Conservation (phyloP, 2,797 vertebrate species). For the Zenarchopterus dispar region DNA sequence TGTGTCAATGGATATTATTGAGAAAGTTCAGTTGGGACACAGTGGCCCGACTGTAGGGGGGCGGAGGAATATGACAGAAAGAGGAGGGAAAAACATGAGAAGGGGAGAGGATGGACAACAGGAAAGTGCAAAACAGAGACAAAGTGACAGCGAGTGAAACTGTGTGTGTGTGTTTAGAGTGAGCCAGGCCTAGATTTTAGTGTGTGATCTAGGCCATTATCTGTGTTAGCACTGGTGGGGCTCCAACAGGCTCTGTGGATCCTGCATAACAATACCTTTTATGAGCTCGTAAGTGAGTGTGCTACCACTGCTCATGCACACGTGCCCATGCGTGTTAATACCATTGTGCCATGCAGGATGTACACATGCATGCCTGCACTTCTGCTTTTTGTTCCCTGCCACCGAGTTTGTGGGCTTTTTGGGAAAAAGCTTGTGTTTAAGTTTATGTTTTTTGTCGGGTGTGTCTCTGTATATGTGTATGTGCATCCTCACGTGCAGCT, state of each 20-base stretch:
- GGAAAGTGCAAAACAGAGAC: constrained; percentile 56
- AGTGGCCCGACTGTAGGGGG: constrained; percentile 21
- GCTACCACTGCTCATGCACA: constrained; percentile 25
- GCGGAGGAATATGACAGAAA: constrained; percentile 14
- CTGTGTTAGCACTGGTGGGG: constrained; percentile 87
- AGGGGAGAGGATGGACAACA: constrained; percentile 33
- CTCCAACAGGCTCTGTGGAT: constrained; percentile 79
- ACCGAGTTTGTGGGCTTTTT: constrained; percentile 50
- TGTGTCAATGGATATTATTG: constrained; percentile 20
- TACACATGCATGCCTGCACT: constrained; percentile 38
- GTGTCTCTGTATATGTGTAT: constrained; percentile 37
- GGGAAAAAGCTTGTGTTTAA: constrained; percentile 18
- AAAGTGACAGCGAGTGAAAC: constrained; percentile 47
- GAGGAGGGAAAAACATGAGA: constrained; percentile 9
- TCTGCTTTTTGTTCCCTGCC: constrained; percentile 49
- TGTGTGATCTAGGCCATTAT: constrained; percentile 88
- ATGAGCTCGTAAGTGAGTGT: constrained; percentile 48
- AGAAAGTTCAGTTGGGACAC: constrained; percentile 18
- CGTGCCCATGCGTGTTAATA: constrained; percentile 54
- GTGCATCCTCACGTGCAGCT: constrained; percentile 71
- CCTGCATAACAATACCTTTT: constrained; percentile 82
- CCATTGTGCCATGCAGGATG: constrained; percentile 51
- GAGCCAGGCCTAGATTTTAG: constrained; percentile 83
- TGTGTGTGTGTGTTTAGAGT: constrained; percentile 40
- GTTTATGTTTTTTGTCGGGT: constrained; percentile 12